Evolutionary conservation across 2,797 vertebrate genomes (phyloP), one percentile per base, ranked within the genome.

Genomic region (Muraenolepis orangiensis): DNA sequence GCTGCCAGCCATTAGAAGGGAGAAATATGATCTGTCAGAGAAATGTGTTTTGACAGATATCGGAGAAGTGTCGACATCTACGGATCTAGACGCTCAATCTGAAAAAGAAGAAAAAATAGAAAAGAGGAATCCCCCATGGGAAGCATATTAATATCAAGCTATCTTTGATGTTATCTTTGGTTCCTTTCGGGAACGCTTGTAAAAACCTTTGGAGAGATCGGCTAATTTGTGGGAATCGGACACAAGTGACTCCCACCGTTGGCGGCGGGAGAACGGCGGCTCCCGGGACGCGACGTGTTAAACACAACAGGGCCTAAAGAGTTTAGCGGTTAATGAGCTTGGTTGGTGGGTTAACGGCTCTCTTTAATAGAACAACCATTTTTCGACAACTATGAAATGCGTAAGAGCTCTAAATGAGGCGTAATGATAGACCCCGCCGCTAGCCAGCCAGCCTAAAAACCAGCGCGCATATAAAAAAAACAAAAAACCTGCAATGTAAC

Each of bases 401-500:
- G 79, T 88, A 72, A 74, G 67, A 76, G 46, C 79, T 84, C 77
- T 69, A 90, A 91, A 90, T 85, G 61, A 93, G 91, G 88, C 84
- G 85, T 88, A 91, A 92, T 92, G 78, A 32, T 89, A 90, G 87
- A n/a, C n/a, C n/a, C n/a, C n/a, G n/a, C n/a, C n/a, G n/a, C n/a
- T n/a, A 85, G 91, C 90, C 88, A 81, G 83, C 74, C 76, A 91
- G 87, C 79, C 86, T 84, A 20, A 51, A 34, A 91, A 82, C 89
- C 90, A 88, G 85, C 89, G 76, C 80, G 84, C 87, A 91, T 87
- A n/a, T n/a, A n/a, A n/a, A n/a, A n/a, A n/a, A n/a, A n/a, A n/a
- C n/a, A n/a, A n/a, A 92, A 92, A 51, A 87, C 85, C 40, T 36
- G 87, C 86, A n/a, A 86, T 91, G 91, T 93, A 92, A 90, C 79